Evolutionary conservation across 2,888 invertebrate species (phyloP).

Genomic region (Monopis laevigella): DNA sequence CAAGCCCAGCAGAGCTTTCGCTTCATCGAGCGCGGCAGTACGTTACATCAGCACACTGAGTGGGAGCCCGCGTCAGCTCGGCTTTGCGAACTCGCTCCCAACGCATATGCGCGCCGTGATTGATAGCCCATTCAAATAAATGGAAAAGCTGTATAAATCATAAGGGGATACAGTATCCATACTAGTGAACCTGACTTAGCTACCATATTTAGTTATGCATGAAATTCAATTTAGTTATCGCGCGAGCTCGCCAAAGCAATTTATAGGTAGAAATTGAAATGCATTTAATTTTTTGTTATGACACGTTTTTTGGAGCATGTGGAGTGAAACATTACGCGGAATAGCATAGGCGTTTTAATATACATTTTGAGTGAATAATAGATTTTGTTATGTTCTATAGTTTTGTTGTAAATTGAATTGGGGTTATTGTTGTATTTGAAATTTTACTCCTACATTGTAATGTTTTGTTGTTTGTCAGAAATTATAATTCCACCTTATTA

Average conservation of each 20-base stretch:
- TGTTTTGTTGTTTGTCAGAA: too few relatives aligned
- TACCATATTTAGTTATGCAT: slow-evolving; percentile 10
- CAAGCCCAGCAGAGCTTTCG: neutral
- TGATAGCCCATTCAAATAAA: slow-evolving; percentile 10
- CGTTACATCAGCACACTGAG: slow-evolving; percentile 3
- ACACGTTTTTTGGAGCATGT: too few relatives aligned
- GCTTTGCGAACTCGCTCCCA: slow-evolving; percentile 8
- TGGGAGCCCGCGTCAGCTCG: neutral
- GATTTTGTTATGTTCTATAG: too few relatives aligned
- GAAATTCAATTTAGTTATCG: slow-evolving; percentile 6
- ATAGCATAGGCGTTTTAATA: too few relatives aligned
- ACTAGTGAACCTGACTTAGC: slow-evolving; percentile 4
- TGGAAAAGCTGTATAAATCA: slow-evolving; percentile 11
- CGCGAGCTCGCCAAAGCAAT: slow-evolving; percentile 1
- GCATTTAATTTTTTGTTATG: too few relatives aligned
- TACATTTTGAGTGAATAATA: too few relatives aligned
- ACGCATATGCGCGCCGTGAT: slow-evolving; percentile 8
- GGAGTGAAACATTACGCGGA: too few relatives aligned
- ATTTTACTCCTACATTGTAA: too few relatives aligned
- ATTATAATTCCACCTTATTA: too few relatives aligned
- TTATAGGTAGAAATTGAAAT: too few relatives aligned
- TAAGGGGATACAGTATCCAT: slow-evolving; percentile 2
- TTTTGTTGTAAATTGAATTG: too few relatives aligned
- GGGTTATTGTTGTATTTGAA: too few relatives aligned
- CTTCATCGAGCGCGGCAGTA: slow-evolving; percentile 6